Evolutionary conservation across 2,888 invertebrate species (phyloP), one percentile per base, ranked within the genome.

Genomic region (Tubulanus polymorphus): DNA sequence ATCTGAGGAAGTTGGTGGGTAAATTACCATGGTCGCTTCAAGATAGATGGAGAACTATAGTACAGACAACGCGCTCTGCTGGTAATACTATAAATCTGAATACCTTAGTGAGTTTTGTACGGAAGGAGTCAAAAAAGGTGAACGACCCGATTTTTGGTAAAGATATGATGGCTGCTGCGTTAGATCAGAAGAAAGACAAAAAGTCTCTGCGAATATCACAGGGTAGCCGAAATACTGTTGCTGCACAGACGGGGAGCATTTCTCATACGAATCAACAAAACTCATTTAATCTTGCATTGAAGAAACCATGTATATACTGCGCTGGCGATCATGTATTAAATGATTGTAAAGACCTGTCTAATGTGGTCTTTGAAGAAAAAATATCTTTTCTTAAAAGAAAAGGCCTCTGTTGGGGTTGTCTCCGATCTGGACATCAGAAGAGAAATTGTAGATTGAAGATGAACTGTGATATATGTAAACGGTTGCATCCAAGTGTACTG

Each of bases 381-480:
- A 41, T 5, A 15, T 18, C 18, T 23, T 41, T 15, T 5, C 15
- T 41, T 8, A 54, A 27, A 37, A 53, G 51, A 12, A 54, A 63
- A 10, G 53, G 56, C 2, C 50, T 64, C 6, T 66, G 63, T 51
- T 66, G 58, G 58, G 63, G 63, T 3, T 66, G 66, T 52, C 37
- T 66, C 15, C 2, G 37, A 3, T 10, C 12, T n/a, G 64, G 64
- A 1, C 67, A 67, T 41, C 18, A 53, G 12, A 56, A 60, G 2
- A 65, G 57, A 41, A 50, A 51, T 5, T 67, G 65, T 49, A 54
- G n/a, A 28, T 10, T 49, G 1, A 35, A 56, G 48, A 35, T 41
- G 28, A 55, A 30, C 18, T 65, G 64, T 49, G 23, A 23, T 20
- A 3, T 20, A 20, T 41, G 41, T 41, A 15, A 15, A 3, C 6